phyloP scores from a whole-genome alignment of 2,888 invertebrate species.

The Cheilosia pagana region DNA sequence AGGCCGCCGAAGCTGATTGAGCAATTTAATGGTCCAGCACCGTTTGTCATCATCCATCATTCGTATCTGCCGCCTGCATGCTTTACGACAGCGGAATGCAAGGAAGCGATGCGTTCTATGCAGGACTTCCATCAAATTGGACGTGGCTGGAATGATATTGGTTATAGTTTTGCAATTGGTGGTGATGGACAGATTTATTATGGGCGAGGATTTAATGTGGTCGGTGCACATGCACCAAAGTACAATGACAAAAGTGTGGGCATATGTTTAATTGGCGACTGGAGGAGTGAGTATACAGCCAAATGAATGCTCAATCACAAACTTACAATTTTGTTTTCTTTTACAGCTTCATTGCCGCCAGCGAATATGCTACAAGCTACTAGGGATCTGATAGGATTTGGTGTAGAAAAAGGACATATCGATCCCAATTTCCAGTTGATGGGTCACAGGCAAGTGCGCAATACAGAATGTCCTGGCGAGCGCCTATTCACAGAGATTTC shows the following conservation, averaged over 20 bases:
- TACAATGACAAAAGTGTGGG: constrained; percentile 89
- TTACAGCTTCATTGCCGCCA: constrained; percentile 86
- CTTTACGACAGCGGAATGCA: constrained; percentile 84
- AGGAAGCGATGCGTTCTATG: constrained; percentile 86
- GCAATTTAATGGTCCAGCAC: constrained; percentile 85
- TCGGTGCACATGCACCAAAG: constrained; percentile 89
- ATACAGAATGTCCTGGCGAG: constrained; percentile 89
- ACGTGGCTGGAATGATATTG: constrained; percentile 88
- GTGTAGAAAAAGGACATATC: constrained; percentile 86
- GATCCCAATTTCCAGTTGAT: constrained; percentile 86
- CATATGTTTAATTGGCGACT: constrained; percentile 89
- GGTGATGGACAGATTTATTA: constrained; percentile 89
- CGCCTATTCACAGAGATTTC: constrained; percentile 86
- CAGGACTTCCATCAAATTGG: constrained; percentile 86
- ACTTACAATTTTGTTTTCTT: constrained; percentile 23
- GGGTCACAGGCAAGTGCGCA: constrained; percentile 87
- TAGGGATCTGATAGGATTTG: constrained; percentile 86
- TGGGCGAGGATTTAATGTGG: constrained; percentile 88
- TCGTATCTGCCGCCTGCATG: constrained; percentile 87
- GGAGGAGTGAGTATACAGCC: constrained; percentile 85
- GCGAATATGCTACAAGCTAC: constrained; percentile 85
- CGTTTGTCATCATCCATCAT: constrained; percentile 89
- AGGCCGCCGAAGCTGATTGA: constrained; percentile 83
- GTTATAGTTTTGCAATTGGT: constrained; percentile 89
- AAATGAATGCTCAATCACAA: neutral